phyloP scores from a whole-genome alignment of 2,797 vertebrate species.

The Botia almorhae region DNA sequence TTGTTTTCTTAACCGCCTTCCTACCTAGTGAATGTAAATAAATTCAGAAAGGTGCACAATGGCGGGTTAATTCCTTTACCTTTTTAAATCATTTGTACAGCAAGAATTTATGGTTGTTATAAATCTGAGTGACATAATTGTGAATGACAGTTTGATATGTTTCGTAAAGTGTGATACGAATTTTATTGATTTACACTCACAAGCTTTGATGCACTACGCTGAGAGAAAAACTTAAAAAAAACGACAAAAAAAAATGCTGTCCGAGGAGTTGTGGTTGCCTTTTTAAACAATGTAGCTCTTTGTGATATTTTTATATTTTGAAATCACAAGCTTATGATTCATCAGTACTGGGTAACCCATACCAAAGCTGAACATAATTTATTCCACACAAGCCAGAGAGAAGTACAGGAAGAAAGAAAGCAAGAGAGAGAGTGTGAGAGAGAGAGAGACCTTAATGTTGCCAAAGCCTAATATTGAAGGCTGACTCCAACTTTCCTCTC shows the following conservation, averaged over 20 bases:
- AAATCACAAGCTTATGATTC: conserved; percentile 65
- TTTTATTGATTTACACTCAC: conserved; percentile 27
- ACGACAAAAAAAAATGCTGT: conserved; percentile 32
- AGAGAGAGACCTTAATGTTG: conserved; percentile 33
- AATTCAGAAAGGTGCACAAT: conserved; percentile 2
- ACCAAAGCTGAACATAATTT: conserved; percentile 58
- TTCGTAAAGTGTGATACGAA: conserved; percentile 19
- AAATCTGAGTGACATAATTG: conserved; percentile 28
- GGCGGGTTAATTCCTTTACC: conserved; percentile 8
- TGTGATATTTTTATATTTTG: conserved; percentile 64
- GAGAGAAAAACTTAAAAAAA: conserved; percentile 13
- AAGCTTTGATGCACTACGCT: conserved; percentile 34
- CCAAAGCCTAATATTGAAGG: conserved; percentile 52
- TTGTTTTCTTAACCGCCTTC: conserved; percentile 20
- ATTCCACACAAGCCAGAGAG: conserved; percentile 54
- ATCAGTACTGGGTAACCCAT: conserved; percentile 54
- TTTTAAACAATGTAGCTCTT: conserved; percentile 56
- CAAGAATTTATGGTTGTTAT: conserved; percentile 17
- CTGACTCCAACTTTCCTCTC: conserved; percentile 60
- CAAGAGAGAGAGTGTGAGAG: conserved; percentile 45
- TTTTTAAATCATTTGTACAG: conserved; percentile 39
- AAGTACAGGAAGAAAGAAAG: conserved; percentile 46
- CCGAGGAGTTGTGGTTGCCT: conserved; percentile 6
- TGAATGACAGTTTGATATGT: conserved; percentile 31
- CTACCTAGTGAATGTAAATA: conserved; percentile 45